A percentile compares a stretch with the other conserved stretches of the same genome.
phyloP scores from a whole-genome alignment of 2,797 vertebrate genomes.

The Thaleichthys pacificus region DNA sequence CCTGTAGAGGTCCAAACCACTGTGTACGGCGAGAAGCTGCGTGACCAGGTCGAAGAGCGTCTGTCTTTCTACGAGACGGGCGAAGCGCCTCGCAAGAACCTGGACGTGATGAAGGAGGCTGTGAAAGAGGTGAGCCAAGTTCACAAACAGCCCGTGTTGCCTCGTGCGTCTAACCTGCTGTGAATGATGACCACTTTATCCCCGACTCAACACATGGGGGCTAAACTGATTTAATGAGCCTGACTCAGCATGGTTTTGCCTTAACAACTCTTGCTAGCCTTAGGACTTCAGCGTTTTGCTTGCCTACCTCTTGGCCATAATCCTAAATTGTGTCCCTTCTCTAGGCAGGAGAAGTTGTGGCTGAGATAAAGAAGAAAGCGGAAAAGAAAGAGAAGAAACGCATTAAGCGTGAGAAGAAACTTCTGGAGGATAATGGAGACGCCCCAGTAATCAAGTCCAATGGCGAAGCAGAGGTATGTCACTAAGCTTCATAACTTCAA shows the following conservation, averaged over 20 bases:
- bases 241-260: constrained; percentile 71
- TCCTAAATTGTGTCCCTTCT: too few species aligned
- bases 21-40: constrained; percentile 90
- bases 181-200: constrained; percentile 78
- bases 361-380: constrained; percentile 82
- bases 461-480: constrained; percentile 47
- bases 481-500: not conserved
- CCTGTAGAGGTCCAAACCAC: constrained; percentile 84
- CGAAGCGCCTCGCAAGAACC: constrained; percentile 87
- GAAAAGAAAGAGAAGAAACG: constrained; percentile 90
- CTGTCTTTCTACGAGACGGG: constrained; percentile 93
- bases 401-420: constrained; percentile 82
- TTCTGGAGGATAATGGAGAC: constrained; percentile 46
- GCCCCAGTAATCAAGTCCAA: constrained; percentile 44
- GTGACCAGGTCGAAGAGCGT: constrained; percentile 92
- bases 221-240: constrained; percentile 98
- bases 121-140: constrained; percentile 78
- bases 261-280: not conserved
- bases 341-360: constrained; percentile 82
- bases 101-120: constrained; percentile 96
- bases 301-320: fast-evolving
- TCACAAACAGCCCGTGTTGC: not conserved
- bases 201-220: constrained; percentile 84
- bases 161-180: constrained; percentile 49
- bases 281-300: not conserved